These are phyloP conservation scores for Antechinus flavipes DNA, from an alignment of 2,113 vertebrate species.

Conservation along the genomic window DNA sequence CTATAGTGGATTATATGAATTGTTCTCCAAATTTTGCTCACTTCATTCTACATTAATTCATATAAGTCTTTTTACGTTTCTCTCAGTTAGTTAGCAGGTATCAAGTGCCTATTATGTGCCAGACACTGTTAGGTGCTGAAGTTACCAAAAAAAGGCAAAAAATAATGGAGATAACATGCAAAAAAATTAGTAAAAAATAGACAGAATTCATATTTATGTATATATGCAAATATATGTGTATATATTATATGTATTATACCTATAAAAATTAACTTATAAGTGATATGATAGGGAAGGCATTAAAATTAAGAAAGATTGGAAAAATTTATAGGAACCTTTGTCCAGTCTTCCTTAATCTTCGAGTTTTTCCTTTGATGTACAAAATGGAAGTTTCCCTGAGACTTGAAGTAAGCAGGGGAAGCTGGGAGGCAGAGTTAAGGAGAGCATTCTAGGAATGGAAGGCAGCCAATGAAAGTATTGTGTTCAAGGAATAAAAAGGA, in stretches of 20 bases:
- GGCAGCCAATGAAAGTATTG: too few relatives aligned
- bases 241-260: too few relatives aligned
- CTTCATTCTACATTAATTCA: not conserved
- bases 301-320: not conserved
- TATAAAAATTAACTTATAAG: not conserved
- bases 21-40: not conserved
- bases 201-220: too few relatives aligned
- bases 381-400: not conserved
- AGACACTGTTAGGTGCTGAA: not conserved
- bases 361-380: not conserved
- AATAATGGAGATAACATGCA: not conserved
- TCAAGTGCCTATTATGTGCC: not conserved
- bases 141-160: not conserved
- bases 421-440: too few relatives aligned
- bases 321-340: not conserved
- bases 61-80: not conserved
- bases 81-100: not conserved
- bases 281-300: not conserved
- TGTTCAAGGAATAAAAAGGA: too few relatives aligned
- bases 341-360: not conserved
- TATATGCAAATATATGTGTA: too few relatives aligned
- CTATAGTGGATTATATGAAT: not conserved
- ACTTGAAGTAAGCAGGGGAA: not conserved
- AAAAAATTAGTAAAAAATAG: not conserved
- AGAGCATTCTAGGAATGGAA: too few relatives aligned